Conservation (phyloP, 2,113 vertebrate genomes). For the Garra rufa region DNA sequence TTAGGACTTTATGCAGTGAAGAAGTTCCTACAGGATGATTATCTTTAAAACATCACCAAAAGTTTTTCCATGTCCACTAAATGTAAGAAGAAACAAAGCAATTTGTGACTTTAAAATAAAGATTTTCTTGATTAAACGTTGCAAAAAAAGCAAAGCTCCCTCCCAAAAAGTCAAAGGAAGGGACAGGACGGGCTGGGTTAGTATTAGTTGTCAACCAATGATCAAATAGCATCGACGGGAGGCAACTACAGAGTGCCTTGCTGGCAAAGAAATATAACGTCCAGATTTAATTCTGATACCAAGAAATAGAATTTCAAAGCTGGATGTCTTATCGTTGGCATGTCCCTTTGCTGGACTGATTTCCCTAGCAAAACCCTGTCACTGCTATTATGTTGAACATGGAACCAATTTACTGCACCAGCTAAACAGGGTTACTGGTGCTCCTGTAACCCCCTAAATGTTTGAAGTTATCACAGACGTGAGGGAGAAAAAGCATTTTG, state of each 20-base stretch:
- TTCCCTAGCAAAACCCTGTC: conserved; percentile 99
- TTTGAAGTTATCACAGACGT: conserved; percentile 91
- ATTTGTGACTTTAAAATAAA: not conserved
- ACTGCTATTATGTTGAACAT: conserved; percentile 98
- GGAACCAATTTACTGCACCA: conserved; percentile 98
- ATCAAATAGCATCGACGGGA: conserved; percentile 86
- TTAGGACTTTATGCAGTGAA: not conserved
- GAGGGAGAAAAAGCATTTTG: conserved; percentile 85
- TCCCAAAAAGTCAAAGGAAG: conserved; percentile 77
- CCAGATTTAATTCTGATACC: conserved; percentile 99
- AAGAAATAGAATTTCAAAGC: conserved; percentile 99
- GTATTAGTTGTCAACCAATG: conserved; percentile 92
- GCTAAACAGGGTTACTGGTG: conserved; percentile 94
- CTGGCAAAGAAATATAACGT: conserved; percentile 98
- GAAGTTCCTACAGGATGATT: not conserved
- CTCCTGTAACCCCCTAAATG: conserved; percentile 95
- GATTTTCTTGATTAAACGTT: conserved; percentile 34
- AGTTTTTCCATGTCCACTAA: not conserved
- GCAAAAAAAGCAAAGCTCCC: conserved; percentile 56
- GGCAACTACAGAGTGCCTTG: conserved; percentile 84
- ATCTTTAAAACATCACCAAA: not conserved
- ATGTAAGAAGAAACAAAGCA: not conserved
- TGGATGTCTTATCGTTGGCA: conserved; percentile 96
- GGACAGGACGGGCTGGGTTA: conserved; percentile 79
- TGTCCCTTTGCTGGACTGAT: conserved; percentile 99